Conservation (phyloP, 1,140 invertebrate genomes). For the Sitobion miscanthi region DNA sequence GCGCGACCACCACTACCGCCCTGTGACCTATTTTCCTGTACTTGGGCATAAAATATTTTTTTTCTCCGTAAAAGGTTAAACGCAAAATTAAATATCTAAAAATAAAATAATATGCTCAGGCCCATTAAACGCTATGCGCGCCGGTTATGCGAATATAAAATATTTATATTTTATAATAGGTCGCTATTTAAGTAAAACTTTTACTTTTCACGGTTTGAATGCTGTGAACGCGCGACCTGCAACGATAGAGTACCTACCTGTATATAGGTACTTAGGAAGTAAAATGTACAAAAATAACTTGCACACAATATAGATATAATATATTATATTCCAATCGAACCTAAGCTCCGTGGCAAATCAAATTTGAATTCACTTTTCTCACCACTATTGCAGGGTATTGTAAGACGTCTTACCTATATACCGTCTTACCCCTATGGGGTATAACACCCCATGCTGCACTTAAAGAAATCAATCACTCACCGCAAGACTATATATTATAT, state of each 20-base stretch:
- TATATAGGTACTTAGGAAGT: neutral
- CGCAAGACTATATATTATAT: neutral
- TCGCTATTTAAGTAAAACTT: neutral
- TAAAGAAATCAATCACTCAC: neutral
- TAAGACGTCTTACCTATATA: neutral
- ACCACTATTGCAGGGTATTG: neutral
- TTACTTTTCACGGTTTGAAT: neutral
- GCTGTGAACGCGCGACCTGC: neutral
- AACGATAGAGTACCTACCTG: neutral
- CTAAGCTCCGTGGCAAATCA: neutral
- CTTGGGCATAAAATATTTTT: neutral
- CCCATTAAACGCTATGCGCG: neutral
- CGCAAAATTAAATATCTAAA: constrained; percentile 1
- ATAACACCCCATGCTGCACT: neutral
- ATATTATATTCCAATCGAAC: neutral
- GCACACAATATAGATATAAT: neutral
- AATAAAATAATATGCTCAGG: neutral
- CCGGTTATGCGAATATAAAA: neutral
- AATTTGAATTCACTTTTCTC: neutral
- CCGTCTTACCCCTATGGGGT: too few species aligned
- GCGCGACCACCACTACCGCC: neutral
- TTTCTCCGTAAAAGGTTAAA: neutral
- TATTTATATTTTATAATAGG: neutral
- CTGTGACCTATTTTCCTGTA: neutral
- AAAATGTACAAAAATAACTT: neutral